A percentile compares a stretch with the other conserved stretches of the same genome.
These are phyloP conservation scores for Pelagia noctiluca DNA, from an alignment of 30 jellyfish, hydroid and myxozoan genomes.

Conservation along the genomic window DNA sequence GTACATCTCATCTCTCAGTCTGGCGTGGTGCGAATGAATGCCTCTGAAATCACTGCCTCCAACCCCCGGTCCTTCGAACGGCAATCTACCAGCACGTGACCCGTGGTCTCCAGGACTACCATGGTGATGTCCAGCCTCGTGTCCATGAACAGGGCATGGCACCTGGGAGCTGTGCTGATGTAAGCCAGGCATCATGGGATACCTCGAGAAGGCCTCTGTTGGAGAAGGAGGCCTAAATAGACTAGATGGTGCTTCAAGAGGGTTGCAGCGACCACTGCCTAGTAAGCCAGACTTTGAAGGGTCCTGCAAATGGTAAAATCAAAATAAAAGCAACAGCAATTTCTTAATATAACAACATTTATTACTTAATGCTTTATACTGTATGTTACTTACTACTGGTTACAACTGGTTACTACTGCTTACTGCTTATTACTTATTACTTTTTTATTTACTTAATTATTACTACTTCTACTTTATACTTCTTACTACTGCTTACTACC, in stretches of 20 bases:
- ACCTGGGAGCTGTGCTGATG: conserved; percentile 85
- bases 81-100: conserved; percentile 81
- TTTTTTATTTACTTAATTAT: too few relatives aligned
- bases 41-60: conserved; percentile 78
- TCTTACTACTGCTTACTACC: too few relatives aligned
- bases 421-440: too few relatives aligned
- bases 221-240: conserved; percentile 91
- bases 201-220: conserved; percentile 76
- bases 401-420: too few relatives aligned
- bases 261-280: conserved; percentile 59
- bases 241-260: conserved; percentile 70
- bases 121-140: conserved; percentile 93
- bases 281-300: conserved; percentile 65
- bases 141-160: conserved; percentile 99
- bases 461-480: too few relatives aligned
- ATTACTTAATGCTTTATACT: too few relatives aligned
- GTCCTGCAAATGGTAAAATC: conserved; percentile 22
- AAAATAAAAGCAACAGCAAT: background rate
- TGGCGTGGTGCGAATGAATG: conserved; percentile 84
- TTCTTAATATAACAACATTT: too few relatives aligned
- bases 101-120: conserved; percentile 86
- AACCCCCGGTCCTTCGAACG: conserved; percentile 72
- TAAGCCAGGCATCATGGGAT: conserved; percentile 69
- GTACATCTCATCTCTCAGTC: conserved; percentile 87
- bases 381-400: too few relatives aligned